Evolutionary conservation across 2,797 vertebrate genomes (phyloP), one percentile per base, ranked within the genome.

Genomic region (Emys orbicularis): DNA sequence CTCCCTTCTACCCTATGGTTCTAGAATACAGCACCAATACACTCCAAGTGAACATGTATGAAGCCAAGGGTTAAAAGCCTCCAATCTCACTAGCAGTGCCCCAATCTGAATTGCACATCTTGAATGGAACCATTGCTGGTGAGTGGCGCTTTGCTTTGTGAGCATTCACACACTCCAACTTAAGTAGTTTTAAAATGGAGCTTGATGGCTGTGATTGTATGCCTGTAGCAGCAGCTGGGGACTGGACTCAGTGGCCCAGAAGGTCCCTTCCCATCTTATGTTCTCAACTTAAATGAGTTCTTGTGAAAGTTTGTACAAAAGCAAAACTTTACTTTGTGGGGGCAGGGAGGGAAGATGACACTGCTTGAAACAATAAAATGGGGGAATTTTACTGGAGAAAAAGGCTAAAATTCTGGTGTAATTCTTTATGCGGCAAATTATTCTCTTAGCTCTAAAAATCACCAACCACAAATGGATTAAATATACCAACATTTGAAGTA

Each of bases 371-470:
- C 12, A 74, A 10, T 6, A 1, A 52, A 0, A 0, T 16, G 27
- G 15, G 21, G 19, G 81, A 13, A 12, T 65, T 1, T 7, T 13
- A 47, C 52, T 2, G 1, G 1, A 5, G 83, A 41, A 68, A 7
- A 53, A 3, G 1, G 19, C 29, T 88, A 4, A 0, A 3, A 0
- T 49, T 3, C 0, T 29, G 0, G 0, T 50, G 15, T 53, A 72
- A 61, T 29, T 84, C 87, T 79, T 89, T 91, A 12, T 91, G 8
- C 6, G 50, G 53, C 29, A 94, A 92, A 90, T 79, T 29, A 25
- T 19, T 41, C 18, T 37, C 50, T 16, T 2, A 23, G 50, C 50
- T 54, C 27, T 21, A 84, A 41, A 77, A 86, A 54, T 18, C 41
- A 57, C 31, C 72, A 47, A 31, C 13, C 41, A 59, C 49, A 19